Percentiles rank a stretch among this genome's conserved stretches.
These are phyloP conservation scores for Oedothorax gibbosus DNA, from an alignment of 1,140 invertebrate genomes.

Conservation along the genomic window DNA sequence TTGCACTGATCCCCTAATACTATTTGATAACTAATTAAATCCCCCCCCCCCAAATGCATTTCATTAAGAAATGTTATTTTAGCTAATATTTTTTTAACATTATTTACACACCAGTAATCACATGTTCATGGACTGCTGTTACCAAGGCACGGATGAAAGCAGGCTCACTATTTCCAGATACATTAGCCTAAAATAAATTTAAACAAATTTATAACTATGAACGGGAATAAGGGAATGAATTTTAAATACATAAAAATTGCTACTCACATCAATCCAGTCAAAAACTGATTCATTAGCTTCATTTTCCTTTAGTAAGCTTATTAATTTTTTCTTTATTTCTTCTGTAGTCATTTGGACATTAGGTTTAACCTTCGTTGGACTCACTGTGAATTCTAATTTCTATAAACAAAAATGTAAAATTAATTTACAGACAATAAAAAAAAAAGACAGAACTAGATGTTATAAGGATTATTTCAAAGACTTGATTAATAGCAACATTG, in stretches of 20 bases:
- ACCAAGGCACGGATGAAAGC: conserved; percentile 76
- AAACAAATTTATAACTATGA: conserved; percentile 26
- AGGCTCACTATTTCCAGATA: conserved; percentile 64
- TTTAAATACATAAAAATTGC: not conserved
- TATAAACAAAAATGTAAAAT: conserved; percentile 30
- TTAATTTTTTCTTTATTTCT: conserved; percentile 64
- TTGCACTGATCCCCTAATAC: too few relatives aligned
- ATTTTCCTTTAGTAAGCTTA: conserved; percentile 62
- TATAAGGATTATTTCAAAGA: too few relatives aligned
- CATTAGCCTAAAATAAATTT: conserved; percentile 73
- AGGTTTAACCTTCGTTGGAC: not conserved
- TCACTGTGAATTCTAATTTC: conserved; percentile 67
- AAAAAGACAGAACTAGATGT: too few relatives aligned
- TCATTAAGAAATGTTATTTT: too few relatives aligned
- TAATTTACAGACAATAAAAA: too few relatives aligned
- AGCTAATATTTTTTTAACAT: too few relatives aligned
- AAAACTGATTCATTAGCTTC: conserved; percentile 66
- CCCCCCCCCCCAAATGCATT: too few relatives aligned
- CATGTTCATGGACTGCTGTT: conserved; percentile 74
- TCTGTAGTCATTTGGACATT: conserved; percentile 61
- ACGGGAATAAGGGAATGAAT: not conserved
- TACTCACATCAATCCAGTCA: conserved; percentile 67
- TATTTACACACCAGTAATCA: conserved; percentile 65
- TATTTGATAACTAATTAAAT: too few relatives aligned
- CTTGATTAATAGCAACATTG: too few relatives aligned